These are phyloP conservation scores for Motacilla alba DNA, from an alignment of 2,113 vertebrate species.

Conservation along the genomic window DNA sequence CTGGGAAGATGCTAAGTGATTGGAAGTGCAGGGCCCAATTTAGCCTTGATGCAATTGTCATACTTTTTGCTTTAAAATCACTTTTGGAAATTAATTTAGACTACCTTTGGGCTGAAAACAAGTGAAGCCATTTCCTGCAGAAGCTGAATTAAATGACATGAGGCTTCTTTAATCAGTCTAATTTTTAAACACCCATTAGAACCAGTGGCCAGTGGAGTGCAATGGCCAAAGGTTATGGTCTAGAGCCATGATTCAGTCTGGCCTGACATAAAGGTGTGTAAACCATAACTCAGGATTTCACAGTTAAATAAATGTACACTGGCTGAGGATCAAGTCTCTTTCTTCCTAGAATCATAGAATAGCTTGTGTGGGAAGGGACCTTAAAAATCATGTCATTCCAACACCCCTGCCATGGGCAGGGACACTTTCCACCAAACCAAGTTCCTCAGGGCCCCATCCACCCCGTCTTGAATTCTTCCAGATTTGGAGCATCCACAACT, in stretches of 20 bases:
- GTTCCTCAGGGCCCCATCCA: not conserved
- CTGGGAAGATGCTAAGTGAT: not conserved
- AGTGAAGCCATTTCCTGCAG: not conserved
- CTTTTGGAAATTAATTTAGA: not conserved
- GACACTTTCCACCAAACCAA: not conserved
- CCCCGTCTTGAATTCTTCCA: not conserved
- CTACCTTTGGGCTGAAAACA: not conserved
- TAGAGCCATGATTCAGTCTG: not conserved
- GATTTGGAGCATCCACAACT: not conserved
- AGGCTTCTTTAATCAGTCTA: not conserved
- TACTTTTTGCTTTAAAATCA: not conserved
- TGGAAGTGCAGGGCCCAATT: not conserved
- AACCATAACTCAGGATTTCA: not conserved
- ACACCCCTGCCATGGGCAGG: rapidly evolving
- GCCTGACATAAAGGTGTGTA: not conserved
- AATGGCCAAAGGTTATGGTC: not conserved
- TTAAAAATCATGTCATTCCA: not conserved
- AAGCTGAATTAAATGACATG: not conserved
- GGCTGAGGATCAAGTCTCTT: not conserved
- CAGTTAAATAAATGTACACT: not conserved
- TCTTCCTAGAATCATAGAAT: not conserved
- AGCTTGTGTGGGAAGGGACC: not conserved
- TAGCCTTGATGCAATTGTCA: not conserved
- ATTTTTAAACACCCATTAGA: not conserved
- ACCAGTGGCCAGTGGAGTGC: not conserved